Percentiles rank a stretch among this genome's conserved stretches.
Conservation (phyloP, 2,797 vertebrate species). For the Sarcophilus harrisii region DNA sequence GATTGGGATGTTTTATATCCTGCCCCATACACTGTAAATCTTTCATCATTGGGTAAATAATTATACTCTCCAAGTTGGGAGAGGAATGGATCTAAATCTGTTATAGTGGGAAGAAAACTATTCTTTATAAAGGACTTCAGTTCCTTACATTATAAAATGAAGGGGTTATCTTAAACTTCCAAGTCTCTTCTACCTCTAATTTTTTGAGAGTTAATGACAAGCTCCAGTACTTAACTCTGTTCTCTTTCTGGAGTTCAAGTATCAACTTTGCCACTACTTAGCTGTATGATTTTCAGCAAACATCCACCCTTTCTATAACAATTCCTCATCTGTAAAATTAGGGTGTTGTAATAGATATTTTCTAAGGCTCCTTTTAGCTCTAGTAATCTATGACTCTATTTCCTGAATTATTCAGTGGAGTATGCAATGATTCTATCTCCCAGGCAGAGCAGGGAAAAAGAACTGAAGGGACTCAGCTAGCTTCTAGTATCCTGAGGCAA, state of each 20-base stretch:
- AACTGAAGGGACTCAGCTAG: not conserved
- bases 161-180: no score
- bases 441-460: not conserved
- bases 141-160: no score
- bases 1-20: not conserved
- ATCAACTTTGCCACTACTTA: not conserved
- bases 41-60: not conserved
- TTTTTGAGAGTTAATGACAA: no score
- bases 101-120: not conserved
- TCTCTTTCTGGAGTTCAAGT: not conserved
- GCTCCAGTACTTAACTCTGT: no score
- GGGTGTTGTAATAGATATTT: not conserved
- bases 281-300: not conserved
- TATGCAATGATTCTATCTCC: not conserved
- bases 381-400: not conserved
- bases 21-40: not conserved
- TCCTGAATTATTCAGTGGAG: conserved; percentile 16
- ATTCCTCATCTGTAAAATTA: not conserved
- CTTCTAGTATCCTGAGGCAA: not conserved
- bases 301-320: not conserved
- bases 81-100: not conserved
- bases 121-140: no score
- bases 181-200: no score
- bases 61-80: not conserved
- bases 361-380: not conserved